Evolutionary conservation across 1,140 invertebrate genomes (phyloP).

Genomic region (Matsumurasca onukii): DNA sequence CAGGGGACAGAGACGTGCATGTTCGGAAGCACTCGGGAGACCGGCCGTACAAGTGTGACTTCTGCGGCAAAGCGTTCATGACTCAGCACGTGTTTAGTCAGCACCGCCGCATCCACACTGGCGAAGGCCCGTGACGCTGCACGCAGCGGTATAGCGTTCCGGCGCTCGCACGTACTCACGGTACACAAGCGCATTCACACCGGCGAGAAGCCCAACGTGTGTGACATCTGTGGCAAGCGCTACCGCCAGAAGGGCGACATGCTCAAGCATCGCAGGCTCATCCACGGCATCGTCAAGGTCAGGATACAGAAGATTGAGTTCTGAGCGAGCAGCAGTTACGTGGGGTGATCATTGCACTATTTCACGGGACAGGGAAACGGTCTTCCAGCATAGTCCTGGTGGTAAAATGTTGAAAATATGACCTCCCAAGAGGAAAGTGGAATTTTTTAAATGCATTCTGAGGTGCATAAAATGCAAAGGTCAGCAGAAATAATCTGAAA

Average conservation of each 20-base stretch:
- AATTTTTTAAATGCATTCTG: too few species aligned
- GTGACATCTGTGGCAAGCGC: constrained; percentile 64
- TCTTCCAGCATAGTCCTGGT: too few species aligned
- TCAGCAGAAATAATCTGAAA: too few species aligned
- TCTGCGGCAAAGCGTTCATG: constrained; percentile 45
- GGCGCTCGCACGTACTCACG: constrained; percentile 41
- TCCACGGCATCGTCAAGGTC: constrained; percentile 28
- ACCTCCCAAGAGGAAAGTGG: too few species aligned
- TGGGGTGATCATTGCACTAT: too few species aligned
- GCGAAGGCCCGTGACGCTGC: constrained; percentile 42
- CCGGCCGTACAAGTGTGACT: constrained; percentile 41
- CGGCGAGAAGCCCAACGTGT: constrained; percentile 68
- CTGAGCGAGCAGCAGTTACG: too few species aligned
- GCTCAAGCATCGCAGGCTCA: constrained; percentile 31
- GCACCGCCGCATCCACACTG: constrained; percentile 45
- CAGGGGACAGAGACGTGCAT: constrained; percentile 39
- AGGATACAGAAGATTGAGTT: constrained; percentile 28
- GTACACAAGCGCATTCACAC: constrained; percentile 54
- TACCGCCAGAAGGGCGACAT: constrained; percentile 40
- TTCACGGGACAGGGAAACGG: too few species aligned
- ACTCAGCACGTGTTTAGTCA: constrained; percentile 43
- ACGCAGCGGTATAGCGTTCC: constrained; percentile 42
- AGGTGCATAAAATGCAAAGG: too few species aligned
- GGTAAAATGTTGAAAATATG: too few species aligned
- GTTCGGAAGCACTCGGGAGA: constrained; percentile 42